Conservation (phyloP, 2,113 vertebrate species). For the Catharus fuscescens region DNA sequence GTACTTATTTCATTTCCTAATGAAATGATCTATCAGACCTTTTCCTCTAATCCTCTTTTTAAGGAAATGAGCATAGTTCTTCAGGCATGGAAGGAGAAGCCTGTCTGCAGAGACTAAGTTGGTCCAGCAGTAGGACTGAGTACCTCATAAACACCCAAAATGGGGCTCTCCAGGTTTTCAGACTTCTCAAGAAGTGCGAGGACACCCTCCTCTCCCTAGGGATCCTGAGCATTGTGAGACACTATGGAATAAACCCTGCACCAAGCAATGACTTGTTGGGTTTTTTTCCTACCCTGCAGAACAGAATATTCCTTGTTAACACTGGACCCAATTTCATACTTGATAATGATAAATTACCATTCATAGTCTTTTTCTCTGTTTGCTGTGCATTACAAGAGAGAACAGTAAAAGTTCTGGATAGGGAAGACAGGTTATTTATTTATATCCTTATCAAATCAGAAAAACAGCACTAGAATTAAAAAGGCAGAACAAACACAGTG, state of each 20-base stretch:
- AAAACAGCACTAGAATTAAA: neutral
- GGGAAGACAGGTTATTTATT: neutral
- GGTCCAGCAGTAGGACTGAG: accelerated
- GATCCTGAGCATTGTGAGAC: neutral
- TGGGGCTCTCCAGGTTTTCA: neutral
- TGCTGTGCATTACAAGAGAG: neutral
- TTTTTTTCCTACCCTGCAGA: neutral
- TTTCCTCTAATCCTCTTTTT: neutral
- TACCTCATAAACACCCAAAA: neutral
- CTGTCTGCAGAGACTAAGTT: neutral
- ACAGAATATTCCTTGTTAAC: neutral
- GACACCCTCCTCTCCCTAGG: neutral
- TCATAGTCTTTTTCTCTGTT: neutral
- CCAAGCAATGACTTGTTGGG: neutral
- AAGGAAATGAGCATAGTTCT: neutral
- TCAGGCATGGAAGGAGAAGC: neutral
- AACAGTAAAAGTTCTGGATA: neutral
- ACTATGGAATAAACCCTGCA: neutral
- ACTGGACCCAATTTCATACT: neutral
- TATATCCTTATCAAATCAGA: neutral
- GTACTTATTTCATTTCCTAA: neutral
- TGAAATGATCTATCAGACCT: neutral
- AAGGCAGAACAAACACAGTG: neutral
- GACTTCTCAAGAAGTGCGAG: neutral
- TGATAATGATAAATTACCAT: neutral